Conservation (phyloP, 1,140 invertebrate species). For the Plectrocnemia conspersa region DNA sequence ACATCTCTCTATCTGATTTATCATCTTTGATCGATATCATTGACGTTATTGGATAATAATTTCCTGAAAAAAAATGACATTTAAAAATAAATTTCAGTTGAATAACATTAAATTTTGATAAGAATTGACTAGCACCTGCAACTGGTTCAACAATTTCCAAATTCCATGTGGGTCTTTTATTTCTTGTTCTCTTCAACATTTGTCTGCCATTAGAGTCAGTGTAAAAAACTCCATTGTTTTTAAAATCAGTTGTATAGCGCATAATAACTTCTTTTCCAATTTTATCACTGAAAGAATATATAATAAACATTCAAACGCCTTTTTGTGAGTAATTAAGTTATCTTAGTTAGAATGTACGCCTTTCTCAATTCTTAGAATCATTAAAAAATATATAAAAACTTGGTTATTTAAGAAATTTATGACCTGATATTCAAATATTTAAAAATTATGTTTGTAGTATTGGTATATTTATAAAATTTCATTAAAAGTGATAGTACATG, state of each 20-base stretch:
- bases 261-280: slow-evolving; percentile 81
- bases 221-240: slow-evolving; percentile 69
- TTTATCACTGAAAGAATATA: slow-evolving; percentile 50
- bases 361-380: too few relatives aligned
- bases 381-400: too few relatives aligned
- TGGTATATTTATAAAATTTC: too few relatives aligned
- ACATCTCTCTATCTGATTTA: slow-evolving; percentile 50
- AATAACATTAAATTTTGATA: not conserved
- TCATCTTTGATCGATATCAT: slow-evolving; percentile 68
- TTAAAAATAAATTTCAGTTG: too few relatives aligned
- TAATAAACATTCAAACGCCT: too few relatives aligned
- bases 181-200: slow-evolving; percentile 67
- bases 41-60: slow-evolving; percentile 94
- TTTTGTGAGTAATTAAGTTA: too few relatives aligned
- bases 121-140: too few relatives aligned
- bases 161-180: slow-evolving; percentile 73
- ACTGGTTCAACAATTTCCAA: slow-evolving; percentile 63
- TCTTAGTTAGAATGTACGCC: too few relatives aligned
- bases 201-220: slow-evolving; percentile 95
- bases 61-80: slow-evolving; percentile 47
- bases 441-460: too few relatives aligned
- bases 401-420: too few relatives aligned
- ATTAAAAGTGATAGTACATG: too few relatives aligned
- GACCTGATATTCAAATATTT: too few relatives aligned
- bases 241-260: slow-evolving; percentile 62